These are phyloP conservation scores for Tenualosa thibaudeaui DNA, from an alignment of 2,797 vertebrate species.

Conservation along the genomic window DNA sequence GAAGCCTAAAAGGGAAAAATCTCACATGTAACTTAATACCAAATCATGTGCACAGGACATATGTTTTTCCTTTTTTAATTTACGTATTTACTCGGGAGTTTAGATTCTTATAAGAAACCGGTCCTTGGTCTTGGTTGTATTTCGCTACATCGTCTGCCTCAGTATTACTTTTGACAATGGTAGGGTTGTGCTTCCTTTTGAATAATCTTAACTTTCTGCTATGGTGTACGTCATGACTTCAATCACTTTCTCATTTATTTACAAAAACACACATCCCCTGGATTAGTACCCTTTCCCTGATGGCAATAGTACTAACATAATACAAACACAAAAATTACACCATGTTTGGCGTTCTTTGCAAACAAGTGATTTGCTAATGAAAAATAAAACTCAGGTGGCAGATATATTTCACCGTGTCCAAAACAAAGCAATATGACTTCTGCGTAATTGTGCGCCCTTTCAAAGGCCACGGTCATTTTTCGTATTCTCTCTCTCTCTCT, in stretches of 20 bases:
- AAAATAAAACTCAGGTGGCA: background rate
- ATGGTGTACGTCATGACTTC: constrained; percentile 14
- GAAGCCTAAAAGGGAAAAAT: constrained; percentile 37
- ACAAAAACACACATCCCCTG: background rate
- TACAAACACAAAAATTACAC: background rate
- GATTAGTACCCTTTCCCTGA: background rate
- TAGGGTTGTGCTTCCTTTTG: constrained; percentile 48
- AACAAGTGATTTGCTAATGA: background rate
- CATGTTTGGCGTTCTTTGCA: too few relatives aligned
- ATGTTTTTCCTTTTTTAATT: constrained; percentile 42
- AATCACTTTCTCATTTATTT: constrained; percentile 5
- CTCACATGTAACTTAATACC: constrained; percentile 47
- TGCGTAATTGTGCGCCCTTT: background rate
- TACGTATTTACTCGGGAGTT: constrained; percentile 34
- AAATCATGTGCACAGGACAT: constrained; percentile 40
- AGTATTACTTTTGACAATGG: constrained; percentile 50
- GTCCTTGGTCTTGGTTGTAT: constrained; percentile 27
- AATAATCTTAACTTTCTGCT: constrained; percentile 34
- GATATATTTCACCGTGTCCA: background rate
- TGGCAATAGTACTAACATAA: background rate
- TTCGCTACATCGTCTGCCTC: constrained; percentile 28
- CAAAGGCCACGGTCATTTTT: background rate
- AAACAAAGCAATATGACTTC: background rate
- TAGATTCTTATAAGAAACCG: constrained; percentile 40
- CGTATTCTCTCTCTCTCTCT: background rate